Base-by-base conservation (phyloP, 2,888 invertebrate species). In the Protodeltote pygarga region DNA sequence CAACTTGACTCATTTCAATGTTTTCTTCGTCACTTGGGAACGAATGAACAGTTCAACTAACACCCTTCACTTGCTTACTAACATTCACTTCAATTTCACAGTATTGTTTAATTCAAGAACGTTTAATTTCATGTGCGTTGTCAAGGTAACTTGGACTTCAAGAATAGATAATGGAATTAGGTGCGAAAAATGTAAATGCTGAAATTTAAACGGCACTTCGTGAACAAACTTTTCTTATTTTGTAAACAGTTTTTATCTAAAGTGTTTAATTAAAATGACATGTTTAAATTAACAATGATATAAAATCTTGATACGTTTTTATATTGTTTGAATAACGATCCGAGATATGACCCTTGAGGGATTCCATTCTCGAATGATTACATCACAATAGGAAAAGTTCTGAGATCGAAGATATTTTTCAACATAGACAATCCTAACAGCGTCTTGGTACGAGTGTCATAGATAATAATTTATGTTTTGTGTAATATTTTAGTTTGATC, bases 371-470 rank as follows among this genome's bases (percentile, higher is more conserved):
- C 23, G 19, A 44, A 15, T 37, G 4, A 27, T 25, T 40, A 6
- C 4, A 11, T 9, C 39, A 5, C 49, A 66, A 66, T 74, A 73
- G 68, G 77, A 77, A 79, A 79, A 74, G 78, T 74, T 73, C 75
- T 65, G 81, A 81, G 62, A 67, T 73, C 75, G 79, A 65, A 67
- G 37, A 63, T 59, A 69, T 64, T 65, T 61, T 65, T 66, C 65
- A 75, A 75, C 76, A 68, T 74, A 75, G 79, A 75, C 75, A 75
- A 53, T 67, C 82, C 84, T 89, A 91, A 91, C 91, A 91, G 91
- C 92, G 91, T 92, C 90, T 88, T 90, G 85, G 92, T 92, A 92
- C 89, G 89, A 91, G 90, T 90, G 91, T 75, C 67, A 84, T 87
- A 85, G 81, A 71, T 83, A 81, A 82, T 87, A 86, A 84, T 79